A percentile compares a stretch with the other conserved stretches of the same genome.
phyloP scores from a whole-genome alignment of 2,888 invertebrate genomes.

The Acanthosepion esculentum region DNA sequence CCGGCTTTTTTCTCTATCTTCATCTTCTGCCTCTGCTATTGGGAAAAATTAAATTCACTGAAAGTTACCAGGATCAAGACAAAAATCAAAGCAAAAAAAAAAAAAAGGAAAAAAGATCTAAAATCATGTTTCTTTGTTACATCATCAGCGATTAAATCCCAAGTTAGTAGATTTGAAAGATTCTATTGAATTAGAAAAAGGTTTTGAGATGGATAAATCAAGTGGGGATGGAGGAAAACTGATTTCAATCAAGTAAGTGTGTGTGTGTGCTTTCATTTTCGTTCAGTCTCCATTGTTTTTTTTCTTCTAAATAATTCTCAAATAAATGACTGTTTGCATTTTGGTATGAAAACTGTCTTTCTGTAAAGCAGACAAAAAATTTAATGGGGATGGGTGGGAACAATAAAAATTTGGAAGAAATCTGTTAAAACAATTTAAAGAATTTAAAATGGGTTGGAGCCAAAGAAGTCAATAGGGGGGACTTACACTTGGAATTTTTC shows the following conservation, averaged over 20 bases:
- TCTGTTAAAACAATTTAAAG: too few relatives aligned
- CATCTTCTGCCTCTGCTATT: constrained; percentile 46
- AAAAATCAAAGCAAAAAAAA: neutral
- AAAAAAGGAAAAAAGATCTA: neutral
- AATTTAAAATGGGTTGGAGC: too few relatives aligned
- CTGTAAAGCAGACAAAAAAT: neutral
- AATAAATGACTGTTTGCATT: neutral
- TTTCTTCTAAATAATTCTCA: too few relatives aligned
- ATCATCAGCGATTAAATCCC: neutral
- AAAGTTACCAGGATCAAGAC: neutral
- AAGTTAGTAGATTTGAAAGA: constrained; percentile 33
- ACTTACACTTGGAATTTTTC: too few relatives aligned
- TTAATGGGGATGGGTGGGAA: neutral
- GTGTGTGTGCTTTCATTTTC: too few relatives aligned
- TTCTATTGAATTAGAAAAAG: neutral
- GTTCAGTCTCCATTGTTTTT: too few relatives aligned
- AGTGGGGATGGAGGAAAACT: neutral
- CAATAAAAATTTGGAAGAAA: neutral
- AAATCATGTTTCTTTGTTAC: neutral
- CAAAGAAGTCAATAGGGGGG: too few relatives aligned
- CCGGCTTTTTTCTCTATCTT: constrained; percentile 47
- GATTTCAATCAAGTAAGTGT: too few relatives aligned
- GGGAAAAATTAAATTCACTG: constrained; percentile 35
- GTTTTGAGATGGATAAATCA: neutral
- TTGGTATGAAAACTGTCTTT: constrained; percentile 33